phyloP scores from a whole-genome alignment of 2,797 vertebrate genomes.

The Petrocephalus sullivani region DNA sequence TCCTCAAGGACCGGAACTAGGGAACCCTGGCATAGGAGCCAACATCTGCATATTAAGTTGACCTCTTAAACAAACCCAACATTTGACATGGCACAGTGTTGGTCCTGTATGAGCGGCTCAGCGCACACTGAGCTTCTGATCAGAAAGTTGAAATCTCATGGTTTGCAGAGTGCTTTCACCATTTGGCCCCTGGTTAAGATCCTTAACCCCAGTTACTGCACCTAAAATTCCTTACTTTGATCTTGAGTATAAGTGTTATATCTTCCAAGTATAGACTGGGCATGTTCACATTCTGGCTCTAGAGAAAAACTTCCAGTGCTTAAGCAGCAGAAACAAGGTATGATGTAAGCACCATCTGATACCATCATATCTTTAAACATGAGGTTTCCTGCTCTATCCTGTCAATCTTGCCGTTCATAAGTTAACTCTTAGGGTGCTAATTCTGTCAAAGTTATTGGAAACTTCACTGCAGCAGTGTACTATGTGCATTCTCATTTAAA shows the following conservation, averaged over 20 bases:
- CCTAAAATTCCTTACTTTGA: not conserved
- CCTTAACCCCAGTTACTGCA: not conserved
- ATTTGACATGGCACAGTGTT: not conserved
- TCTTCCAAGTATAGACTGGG: not conserved
- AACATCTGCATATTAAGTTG: not conserved
- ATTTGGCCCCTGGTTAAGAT: not conserved
- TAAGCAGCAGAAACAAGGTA: not conserved
- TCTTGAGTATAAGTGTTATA: not conserved
- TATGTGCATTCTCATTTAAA: not conserved
- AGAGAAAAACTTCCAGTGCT: not conserved
- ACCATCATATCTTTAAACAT: slow-evolving; percentile 28
- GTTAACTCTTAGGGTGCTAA: slow-evolving; percentile 1
- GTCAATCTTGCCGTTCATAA: not conserved
- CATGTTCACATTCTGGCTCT: not conserved
- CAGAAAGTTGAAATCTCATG: not conserved
- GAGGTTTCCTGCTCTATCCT: fast-evolving
- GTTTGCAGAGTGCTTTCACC: not conserved
- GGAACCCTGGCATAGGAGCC: not conserved
- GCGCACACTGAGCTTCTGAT: not conserved
- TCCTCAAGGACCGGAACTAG: not conserved
- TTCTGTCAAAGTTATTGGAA: not conserved
- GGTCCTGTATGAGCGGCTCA: not conserved
- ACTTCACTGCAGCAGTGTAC: not conserved
- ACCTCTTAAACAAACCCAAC: not conserved
- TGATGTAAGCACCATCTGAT: fast-evolving